Base-by-base conservation (phyloP, 2,888 invertebrate genomes). In the Lagria hirta region DNA sequence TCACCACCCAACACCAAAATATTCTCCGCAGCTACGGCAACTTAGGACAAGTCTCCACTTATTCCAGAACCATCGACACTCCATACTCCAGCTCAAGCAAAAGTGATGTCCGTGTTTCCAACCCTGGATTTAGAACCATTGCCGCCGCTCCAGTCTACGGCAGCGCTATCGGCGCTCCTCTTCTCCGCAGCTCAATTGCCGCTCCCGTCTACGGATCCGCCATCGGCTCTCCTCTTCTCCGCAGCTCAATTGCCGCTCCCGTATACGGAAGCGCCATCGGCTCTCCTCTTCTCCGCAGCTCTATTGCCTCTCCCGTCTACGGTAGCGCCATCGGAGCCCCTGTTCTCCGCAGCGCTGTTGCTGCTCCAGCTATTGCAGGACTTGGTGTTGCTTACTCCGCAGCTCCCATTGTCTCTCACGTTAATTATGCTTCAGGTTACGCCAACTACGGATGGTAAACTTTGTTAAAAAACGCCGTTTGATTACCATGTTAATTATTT, bases 51-150 rank as follows among this genome's bases (percentile, higher is more conserved):
- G 75, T 82, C 43, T 83, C 85, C 8, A 82, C 83, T 29, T 82
- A 81, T 70, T 75, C 80, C 10, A 86, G 84, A 66, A 78, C 82
- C 48, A 78, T 85, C 56, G 82, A 83, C 66, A 85, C 85, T 2
- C 84, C 86, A 4, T 85, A 79, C 75, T 84, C 83, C 32, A 83
- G 82, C 63, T 82, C 82, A 26, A 80, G 82, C 61, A 84, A 84
- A 62, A 73, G 82, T 13, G 83, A 84, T 61, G 79, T 84, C 16
- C 79, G 84, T n/a, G 80, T 84, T 12, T 81, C 80, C 70, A 84
- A 82, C 70, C 82, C 81, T 7, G 80, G 80, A 10, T 48, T 75
- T 6, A 61, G 60, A 22, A 35, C 59, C 12, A 54, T 60, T 12
- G 43, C 62, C 5, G 49, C 59, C 33, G 50, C 53, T 15, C 44